Evolutionary conservation across 1,140 invertebrate species (phyloP).

Genomic region (Uloborus diversus): DNA sequence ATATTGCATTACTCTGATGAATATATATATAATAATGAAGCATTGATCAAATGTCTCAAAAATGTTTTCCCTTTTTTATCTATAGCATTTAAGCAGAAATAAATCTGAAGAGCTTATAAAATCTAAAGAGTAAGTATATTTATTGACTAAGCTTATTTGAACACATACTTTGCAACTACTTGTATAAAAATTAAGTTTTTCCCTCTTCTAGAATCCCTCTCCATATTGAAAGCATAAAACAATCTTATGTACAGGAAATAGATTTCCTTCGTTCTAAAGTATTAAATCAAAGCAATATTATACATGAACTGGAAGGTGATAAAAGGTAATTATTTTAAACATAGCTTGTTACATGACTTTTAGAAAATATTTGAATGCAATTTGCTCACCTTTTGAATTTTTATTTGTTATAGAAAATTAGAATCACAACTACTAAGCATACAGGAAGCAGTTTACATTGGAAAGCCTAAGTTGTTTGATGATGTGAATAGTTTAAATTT

Average conservation of each 20-base stretch:
- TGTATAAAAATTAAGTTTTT: background rate
- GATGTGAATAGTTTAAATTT: no score
- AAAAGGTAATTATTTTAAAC: slow-evolving; percentile 16
- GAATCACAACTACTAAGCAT: slow-evolving; percentile 14
- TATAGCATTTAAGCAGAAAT: slow-evolving; percentile 11
- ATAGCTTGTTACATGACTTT: background rate
- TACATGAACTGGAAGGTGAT: slow-evolving; percentile 20
- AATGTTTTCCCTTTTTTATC: background rate
- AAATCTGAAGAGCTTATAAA: background rate
- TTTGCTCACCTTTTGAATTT: background rate
- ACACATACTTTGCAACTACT: background rate
- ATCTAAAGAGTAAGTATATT: background rate
- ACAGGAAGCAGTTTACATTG: slow-evolving; percentile 3
- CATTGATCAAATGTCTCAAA: no score
- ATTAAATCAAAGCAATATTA: slow-evolving; percentile 16
- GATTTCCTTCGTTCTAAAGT: slow-evolving; percentile 25
- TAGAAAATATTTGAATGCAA: background rate
- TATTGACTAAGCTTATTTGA: slow-evolving; percentile 1
- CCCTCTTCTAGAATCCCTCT: background rate
- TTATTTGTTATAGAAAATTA: slow-evolving; percentile 27
- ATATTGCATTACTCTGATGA: no score
- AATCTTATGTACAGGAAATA: background rate
- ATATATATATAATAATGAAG: no score
- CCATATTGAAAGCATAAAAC: background rate
- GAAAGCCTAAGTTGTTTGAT: background rate